These are phyloP conservation scores for Hylyphantes graminicola DNA, from an alignment of 1,140 invertebrate genomes.

Conservation along the genomic window DNA sequence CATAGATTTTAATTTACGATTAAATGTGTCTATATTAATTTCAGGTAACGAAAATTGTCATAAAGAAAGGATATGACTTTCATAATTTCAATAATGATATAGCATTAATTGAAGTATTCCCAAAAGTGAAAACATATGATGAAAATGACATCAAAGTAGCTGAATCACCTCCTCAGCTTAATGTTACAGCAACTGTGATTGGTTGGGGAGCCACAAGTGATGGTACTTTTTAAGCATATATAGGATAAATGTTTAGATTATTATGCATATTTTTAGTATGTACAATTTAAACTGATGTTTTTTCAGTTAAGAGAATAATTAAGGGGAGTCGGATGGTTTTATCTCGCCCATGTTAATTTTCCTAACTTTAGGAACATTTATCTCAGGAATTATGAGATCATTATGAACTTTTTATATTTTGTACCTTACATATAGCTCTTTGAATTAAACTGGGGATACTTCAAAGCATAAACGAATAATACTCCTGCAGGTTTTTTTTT, in stretches of 20 bases:
- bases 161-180: constrained; percentile 75
- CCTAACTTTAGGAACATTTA: too few species aligned
- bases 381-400: too few species aligned
- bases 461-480: too few species aligned
- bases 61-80: constrained; percentile 62
- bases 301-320: background rate
- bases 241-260: background rate
- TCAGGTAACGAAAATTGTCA: constrained; percentile 14
- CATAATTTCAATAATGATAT: constrained; percentile 65
- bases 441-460: too few species aligned
- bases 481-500: too few species aligned
- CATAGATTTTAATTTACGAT: background rate
- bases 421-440: too few species aligned
- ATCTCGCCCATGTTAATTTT: too few species aligned
- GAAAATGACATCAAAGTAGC: constrained; percentile 85
- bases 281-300: background rate
- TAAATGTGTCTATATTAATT: too few species aligned
- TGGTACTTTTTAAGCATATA: background rate
- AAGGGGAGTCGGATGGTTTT: too few species aligned
- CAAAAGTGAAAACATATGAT: background rate
- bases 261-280: background rate
- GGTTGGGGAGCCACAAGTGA: constrained; percentile 39
- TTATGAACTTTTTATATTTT: too few species aligned
- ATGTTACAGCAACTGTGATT: constrained; percentile 12
- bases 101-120: constrained; percentile 64